Percentiles rank a stretch among this genome's conserved stretches.
Conservation (phyloP, 2,113 vertebrate genomes). For the Osmerus mordax region DNA sequence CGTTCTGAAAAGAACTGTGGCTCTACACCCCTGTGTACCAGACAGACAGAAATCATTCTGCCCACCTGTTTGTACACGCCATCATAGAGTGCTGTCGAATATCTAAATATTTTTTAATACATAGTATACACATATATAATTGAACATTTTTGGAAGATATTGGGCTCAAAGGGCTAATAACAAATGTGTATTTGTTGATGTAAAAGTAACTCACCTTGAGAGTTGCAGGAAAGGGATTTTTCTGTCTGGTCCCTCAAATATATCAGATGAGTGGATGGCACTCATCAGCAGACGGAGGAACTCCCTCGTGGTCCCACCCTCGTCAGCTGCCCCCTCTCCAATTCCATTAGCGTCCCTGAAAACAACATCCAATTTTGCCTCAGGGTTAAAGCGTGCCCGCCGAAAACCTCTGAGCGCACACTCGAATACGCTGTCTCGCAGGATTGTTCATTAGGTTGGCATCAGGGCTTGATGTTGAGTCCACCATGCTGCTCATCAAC, state of each 20-base stretch:
- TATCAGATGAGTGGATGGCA: conserved; percentile 4
- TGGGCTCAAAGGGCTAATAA: not conserved
- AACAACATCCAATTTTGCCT: conserved; percentile 10
- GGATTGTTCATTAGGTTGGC: conserved; percentile 18
- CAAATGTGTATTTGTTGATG: not conserved
- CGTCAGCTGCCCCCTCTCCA: conserved; percentile 24
- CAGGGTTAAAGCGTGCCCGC: conserved; percentile 7
- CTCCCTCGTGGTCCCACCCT: conserved; percentile 15
- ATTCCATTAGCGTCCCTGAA: conserved; percentile 12
- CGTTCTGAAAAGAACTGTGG: conserved; percentile 4
- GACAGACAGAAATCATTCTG: conserved; percentile 18
- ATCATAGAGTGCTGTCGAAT: conserved; percentile 8
- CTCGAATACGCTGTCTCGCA: not conserved
- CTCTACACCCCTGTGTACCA: conserved; percentile 16
- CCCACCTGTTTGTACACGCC: not conserved
- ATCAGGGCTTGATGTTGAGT: not conserved
- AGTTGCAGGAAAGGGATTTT: conserved; percentile 7
- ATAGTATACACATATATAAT: too few species aligned
- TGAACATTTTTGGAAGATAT: too few species aligned
- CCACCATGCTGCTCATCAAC: not conserved
- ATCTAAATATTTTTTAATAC: not conserved
- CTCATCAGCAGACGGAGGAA: conserved; percentile 13
- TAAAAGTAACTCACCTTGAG: conserved; percentile 11
- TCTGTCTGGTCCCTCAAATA: conserved; percentile 13
- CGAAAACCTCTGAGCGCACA: not conserved